Conservation (phyloP, 2,888 invertebrate species). For the Hydroisotoma schaefferi region DNA sequence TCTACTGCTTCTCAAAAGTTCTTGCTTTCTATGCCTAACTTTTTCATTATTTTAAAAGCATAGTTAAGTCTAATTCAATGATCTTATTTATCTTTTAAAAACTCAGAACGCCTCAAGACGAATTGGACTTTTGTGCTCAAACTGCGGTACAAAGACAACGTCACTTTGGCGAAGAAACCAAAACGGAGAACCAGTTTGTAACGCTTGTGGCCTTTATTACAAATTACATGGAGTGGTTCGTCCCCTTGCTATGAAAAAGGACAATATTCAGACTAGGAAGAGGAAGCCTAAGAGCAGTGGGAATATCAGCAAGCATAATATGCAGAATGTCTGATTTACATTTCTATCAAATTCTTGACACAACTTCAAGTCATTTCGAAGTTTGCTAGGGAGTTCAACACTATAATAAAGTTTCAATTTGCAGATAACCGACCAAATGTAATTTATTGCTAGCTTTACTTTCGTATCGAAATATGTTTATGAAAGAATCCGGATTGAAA, state of each 20-base stretch:
- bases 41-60: background rate
- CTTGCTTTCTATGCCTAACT: slow-evolving; percentile 2
- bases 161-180: slow-evolving; percentile 82
- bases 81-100: background rate
- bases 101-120: slow-evolving; percentile 66
- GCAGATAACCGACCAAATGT: background rate
- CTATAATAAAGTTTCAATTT: background rate
- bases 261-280: slow-evolving; percentile 95
- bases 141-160: slow-evolving; percentile 86
- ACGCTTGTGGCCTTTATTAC: slow-evolving; percentile 74
- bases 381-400: background rate
- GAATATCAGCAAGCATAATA: background rate
- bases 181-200: slow-evolving; percentile 62
- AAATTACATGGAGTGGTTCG: slow-evolving; percentile 74
- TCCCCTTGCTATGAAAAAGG: slow-evolving; percentile 97
- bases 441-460: too few relatives aligned
- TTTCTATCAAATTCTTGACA: too few relatives aligned
- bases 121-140: slow-evolving; percentile 81
- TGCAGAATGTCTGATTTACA: too few relatives aligned
- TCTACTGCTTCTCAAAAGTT: background rate
- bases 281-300: slow-evolving; percentile 72
- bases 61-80: background rate
- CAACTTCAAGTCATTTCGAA: background rate
- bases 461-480: too few relatives aligned
- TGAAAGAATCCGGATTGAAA: too few relatives aligned